Percentiles rank a stretch among this genome's conserved stretches.
Evolutionary conservation across 1,140 invertebrate genomes (phyloP).

Genomic region (Dendrolimus kikuchii): DNA sequence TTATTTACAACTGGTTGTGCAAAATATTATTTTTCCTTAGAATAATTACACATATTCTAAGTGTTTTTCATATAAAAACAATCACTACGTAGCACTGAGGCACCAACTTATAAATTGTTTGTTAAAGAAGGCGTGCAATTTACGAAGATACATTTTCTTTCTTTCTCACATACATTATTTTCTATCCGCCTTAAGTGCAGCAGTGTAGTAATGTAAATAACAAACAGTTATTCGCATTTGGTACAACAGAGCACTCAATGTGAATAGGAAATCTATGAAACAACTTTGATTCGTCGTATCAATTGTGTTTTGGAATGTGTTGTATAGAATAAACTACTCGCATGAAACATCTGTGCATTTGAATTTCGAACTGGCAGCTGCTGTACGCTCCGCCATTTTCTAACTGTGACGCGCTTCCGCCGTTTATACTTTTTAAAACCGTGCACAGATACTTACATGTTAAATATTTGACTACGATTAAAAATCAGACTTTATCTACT

Average conservation of each 20-base stretch:
- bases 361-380: too few relatives aligned
- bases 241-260: slow-evolving; percentile 61
- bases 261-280: slow-evolving; percentile 41
- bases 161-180: slow-evolving; percentile 10
- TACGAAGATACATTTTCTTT: too few relatives aligned
- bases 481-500: slow-evolving; percentile 34
- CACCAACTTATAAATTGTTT: too few relatives aligned
- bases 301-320: slow-evolving; percentile 54
- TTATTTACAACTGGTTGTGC: too few relatives aligned
- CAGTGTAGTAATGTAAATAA: slow-evolving; percentile 61
- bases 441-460: neutral
- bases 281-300: slow-evolving; percentile 24
- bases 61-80: too few relatives aligned
- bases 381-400: too few relatives aligned
- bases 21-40: too few relatives aligned
- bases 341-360: too few relatives aligned
- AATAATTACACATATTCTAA: slow-evolving; percentile 4
- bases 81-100: too few relatives aligned
- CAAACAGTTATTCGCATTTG: slow-evolving; percentile 66
- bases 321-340: slow-evolving; percentile 23
- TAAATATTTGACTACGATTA: slow-evolving; percentile 16
- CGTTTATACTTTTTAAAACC: too few relatives aligned
- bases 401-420: too few relatives aligned
- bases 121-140: too few relatives aligned
- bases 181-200: slow-evolving; percentile 68